A percentile compares a stretch with the other conserved stretches of the same genome.
These are phyloP conservation scores for Knipowitschia caucasica DNA, from an alignment of 2,797 vertebrate genomes.

Conservation along the genomic window DNA sequence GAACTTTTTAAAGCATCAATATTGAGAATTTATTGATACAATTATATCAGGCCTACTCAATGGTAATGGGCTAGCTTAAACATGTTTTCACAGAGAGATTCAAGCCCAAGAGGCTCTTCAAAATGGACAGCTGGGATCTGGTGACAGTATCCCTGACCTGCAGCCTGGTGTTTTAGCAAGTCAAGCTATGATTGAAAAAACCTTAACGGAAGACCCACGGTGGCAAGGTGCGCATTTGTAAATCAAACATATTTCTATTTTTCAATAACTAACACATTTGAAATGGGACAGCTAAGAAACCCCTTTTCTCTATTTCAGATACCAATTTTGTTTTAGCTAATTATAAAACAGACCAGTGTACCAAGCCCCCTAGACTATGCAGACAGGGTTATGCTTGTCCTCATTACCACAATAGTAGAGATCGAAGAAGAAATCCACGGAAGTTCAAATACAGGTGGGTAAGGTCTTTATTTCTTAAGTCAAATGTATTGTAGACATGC, in stretches of 20 bases:
- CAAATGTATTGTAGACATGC: neutral
- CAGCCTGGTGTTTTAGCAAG: slow-evolving; percentile 91
- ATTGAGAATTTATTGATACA: neutral
- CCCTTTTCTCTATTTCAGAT: slow-evolving; percentile 70
- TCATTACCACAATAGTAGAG: slow-evolving; percentile 90
- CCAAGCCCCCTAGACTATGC: slow-evolving; percentile 90
- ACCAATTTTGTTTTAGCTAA: slow-evolving; percentile 90
- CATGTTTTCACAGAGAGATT: slow-evolving; percentile 80
- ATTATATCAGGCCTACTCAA: neutral
- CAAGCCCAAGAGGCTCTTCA: slow-evolving; percentile 92
- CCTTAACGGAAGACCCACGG: slow-evolving; percentile 88
- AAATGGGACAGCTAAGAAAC: neutral
- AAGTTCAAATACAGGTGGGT: slow-evolving; percentile 89
- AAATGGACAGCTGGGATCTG: slow-evolving; percentile 83
- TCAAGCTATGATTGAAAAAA: slow-evolving; percentile 94
- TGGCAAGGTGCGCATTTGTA: slow-evolving; percentile 85
- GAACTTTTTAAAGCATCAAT: neutral
- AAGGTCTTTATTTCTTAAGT: accelerated
- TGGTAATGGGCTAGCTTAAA: neutral
- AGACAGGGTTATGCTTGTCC: slow-evolving; percentile 94
- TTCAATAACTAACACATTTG: no score
- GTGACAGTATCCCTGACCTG: slow-evolving; percentile 85
- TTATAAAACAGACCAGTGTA: slow-evolving; percentile 94
- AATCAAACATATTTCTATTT: neutral
- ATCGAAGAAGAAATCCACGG: slow-evolving; percentile 87